These are phyloP conservation scores for Channa argus DNA, from an alignment of 2,113 vertebrate species.

Conservation along the genomic window DNA sequence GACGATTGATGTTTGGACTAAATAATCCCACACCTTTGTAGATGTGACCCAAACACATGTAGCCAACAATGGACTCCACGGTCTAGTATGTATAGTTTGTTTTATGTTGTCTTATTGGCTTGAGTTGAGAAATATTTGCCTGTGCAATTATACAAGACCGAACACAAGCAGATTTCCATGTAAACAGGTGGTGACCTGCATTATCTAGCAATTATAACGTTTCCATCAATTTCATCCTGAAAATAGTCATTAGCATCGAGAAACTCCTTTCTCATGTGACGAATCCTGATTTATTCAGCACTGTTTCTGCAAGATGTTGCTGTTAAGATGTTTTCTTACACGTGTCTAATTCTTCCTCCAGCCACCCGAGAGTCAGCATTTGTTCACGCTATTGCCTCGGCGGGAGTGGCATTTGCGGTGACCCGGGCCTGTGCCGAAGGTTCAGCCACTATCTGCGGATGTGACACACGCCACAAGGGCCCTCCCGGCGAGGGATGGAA, in stretches of 20 bases:
- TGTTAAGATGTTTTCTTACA: not conserved
- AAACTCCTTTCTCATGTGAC: not conserved
- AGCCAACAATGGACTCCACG: conserved; percentile 4
- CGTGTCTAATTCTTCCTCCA: conserved; percentile 72
- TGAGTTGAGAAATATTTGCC: conserved; percentile 21
- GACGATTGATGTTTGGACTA: conserved; percentile 66
- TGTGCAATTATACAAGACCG: conserved; percentile 9
- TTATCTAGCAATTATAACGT: not conserved
- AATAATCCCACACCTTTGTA: conserved; percentile 46
- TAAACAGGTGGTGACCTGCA: conserved; percentile 21
- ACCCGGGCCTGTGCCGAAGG: conserved; percentile 95
- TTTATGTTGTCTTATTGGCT: conserved; percentile 24
- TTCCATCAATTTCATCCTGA: not conserved
- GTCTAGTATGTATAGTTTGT: conserved; percentile 4
- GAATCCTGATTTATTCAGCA: not conserved
- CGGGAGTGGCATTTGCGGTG: conserved; percentile 94
- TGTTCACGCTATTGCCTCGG: conserved; percentile 95
- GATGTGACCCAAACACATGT: conserved; percentile 35
- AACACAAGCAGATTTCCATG: conserved; percentile 5
- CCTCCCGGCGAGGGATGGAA: conserved; percentile 96
- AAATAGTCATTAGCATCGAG: conserved; percentile 5
- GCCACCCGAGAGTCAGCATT: conserved; percentile 97
- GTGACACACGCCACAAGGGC: conserved; percentile 92
- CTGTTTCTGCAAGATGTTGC: not conserved
- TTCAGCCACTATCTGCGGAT: conserved; percentile 93